phyloP scores from a whole-genome alignment of 2,888 invertebrate genomes.

The Pollenia griseotomentosa region DNA sequence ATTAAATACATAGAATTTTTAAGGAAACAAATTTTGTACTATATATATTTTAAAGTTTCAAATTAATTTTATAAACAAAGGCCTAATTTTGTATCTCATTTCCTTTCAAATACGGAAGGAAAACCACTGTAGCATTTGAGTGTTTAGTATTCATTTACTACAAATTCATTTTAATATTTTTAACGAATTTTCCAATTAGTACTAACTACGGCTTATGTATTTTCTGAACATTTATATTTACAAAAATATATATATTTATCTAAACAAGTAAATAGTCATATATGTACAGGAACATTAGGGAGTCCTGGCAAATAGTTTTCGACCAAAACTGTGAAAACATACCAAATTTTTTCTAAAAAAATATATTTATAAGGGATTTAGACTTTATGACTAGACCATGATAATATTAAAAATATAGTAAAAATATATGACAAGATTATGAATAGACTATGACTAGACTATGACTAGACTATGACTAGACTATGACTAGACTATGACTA shows the following conservation, averaged over 20 bases:
- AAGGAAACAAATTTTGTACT: too few species aligned
- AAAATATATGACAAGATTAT: background rate
- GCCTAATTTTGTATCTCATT: too few species aligned
- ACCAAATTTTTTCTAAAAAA: too few species aligned
- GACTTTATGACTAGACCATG: background rate
- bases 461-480: background rate
- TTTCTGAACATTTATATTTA: background rate
- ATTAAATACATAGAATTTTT: too few species aligned
- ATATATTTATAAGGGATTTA: too few species aligned
- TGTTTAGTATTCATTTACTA: conserved; percentile 16
- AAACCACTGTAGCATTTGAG: conserved; percentile 24
- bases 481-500: background rate
- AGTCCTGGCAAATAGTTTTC: background rate
- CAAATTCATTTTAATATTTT: conserved; percentile 32
- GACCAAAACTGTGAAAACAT: background rate
- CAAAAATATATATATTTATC: background rate
- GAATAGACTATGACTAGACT: background rate
- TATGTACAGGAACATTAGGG: background rate
- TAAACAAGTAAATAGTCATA: background rate
- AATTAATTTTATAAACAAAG: too few species aligned
- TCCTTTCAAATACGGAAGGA: background rate
- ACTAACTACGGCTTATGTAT: conserved; percentile 36
- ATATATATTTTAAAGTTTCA: too few species aligned
- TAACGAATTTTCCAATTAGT: conserved; percentile 44
- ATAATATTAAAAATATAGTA: too few species aligned